Conservation (phyloP, 1,140 invertebrate species). For the Idris sp. region DNA sequence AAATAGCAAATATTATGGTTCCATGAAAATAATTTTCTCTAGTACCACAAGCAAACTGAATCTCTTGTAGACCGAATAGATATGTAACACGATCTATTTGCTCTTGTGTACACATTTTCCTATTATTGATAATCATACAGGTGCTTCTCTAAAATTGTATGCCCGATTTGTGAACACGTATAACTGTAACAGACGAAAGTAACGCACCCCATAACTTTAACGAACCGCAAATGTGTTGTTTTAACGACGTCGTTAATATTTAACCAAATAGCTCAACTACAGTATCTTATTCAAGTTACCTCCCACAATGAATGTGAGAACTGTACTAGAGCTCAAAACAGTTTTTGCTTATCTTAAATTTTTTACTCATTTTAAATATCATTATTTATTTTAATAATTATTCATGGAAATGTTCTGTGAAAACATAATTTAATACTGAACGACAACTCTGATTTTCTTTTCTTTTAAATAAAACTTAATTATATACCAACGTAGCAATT, state of each 20-base stretch:
- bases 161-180: conserved; percentile 16
- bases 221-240: conserved; percentile 78
- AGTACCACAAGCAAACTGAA: conserved; percentile 18
- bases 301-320: conserved; percentile 36
- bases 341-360: neutral
- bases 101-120: conserved; percentile 32
- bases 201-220: conserved; percentile 72
- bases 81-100: conserved; percentile 29
- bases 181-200: conserved; percentile 66
- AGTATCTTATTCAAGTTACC: conserved; percentile 35
- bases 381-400: too few relatives aligned
- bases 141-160: conserved; percentile 24
- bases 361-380: too few relatives aligned
- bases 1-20: too few relatives aligned
- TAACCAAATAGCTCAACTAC: conserved; percentile 74
- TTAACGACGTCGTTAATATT: conserved; percentile 79
- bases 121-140: conserved; percentile 38
- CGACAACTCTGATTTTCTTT: too few relatives aligned
- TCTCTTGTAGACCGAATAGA: too few relatives aligned
- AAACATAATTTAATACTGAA: too few relatives aligned
- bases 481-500: too few relatives aligned
- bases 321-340: neutral
- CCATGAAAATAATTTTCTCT: too few relatives aligned
- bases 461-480: too few relatives aligned
- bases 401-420: too few relatives aligned